Percentiles rank a stretch among this genome's conserved stretches.
Conservation (phyloP, 2,113 vertebrate genomes). For the Lepus timidus region DNA sequence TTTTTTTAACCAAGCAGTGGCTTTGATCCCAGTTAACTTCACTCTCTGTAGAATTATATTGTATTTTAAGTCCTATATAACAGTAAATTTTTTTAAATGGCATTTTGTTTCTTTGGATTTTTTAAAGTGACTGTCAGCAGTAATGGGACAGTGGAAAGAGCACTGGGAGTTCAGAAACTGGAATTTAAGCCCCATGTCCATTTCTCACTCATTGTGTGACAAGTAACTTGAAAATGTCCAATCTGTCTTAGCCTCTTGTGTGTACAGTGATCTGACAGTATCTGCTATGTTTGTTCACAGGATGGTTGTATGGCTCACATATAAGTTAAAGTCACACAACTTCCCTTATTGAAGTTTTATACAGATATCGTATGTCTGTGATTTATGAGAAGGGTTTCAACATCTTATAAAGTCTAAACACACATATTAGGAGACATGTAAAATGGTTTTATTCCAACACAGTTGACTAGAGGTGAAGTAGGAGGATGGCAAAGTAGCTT, state of each 20-base stretch:
- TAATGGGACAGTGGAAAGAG: neutral
- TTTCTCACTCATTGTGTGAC: neutral
- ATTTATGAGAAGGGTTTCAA: neutral
- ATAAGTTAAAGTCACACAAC: neutral
- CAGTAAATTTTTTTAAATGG: neutral
- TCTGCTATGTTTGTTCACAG: neutral
- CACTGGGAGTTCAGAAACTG: neutral
- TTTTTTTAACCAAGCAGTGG: neutral
- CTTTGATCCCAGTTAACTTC: conserved; percentile 20
- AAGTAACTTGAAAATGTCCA: neutral
- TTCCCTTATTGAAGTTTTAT: neutral
- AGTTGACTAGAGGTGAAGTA: neutral
- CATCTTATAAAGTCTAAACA: neutral
- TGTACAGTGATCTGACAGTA: neutral
- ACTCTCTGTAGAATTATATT: neutral
- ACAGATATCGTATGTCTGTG: neutral
- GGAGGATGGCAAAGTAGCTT: neutral
- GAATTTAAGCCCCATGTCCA: neutral
- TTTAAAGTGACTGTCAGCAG: neutral
- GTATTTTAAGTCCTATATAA: conserved; percentile 11
- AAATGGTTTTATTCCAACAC: neutral
- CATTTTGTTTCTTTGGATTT: conserved; percentile 14
- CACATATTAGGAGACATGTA: neutral
- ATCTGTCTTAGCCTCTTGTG: neutral
- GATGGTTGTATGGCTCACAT: neutral